Base-by-base conservation (phyloP, 2,113 vertebrate species). In the Entomyzon cyanotis region DNA sequence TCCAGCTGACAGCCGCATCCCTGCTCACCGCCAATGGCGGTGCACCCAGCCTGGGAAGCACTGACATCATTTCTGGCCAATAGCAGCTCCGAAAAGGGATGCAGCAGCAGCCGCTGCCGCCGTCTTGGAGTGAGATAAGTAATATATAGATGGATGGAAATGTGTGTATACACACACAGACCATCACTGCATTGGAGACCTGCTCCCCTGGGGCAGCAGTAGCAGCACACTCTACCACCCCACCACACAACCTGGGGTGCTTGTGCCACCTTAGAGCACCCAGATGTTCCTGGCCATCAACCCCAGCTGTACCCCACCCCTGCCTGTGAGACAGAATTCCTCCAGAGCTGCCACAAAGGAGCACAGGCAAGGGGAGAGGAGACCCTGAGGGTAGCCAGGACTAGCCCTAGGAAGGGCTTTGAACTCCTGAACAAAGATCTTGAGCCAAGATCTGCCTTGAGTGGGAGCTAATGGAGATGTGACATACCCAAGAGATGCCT, bases 51-150 rank as follows among this genome's bases (percentile, higher is more conserved):
- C 97, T 97, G 97, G 97, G 98, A 98, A 98, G 97, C 96, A 98
- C 98, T 99, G 98, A 99, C 99, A 99, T 99, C 99, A 99, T 99
- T 97, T 97, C 93, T 97, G 97, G 98, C 99, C 99, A 99, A 99
- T 99, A 92, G 97, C 94, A 94, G 96, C 63, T 77, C 97, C 12
- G 98, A 35, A 89, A 97, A 98, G 97, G 94, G 96, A 98, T 99
- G 98, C 98, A 98, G 98, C 98, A 98, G 97, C 97, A 90, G 92
- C 96, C 75, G 1, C 97, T 93, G 86, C 95, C 1, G 82, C 93
- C 73, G 95, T 96, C 92, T 96, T 85, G 87, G 88, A 95, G 81
- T 88, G 96, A 96, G 95, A 97, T 96, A 96, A 97, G 89, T 93
- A 96, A 96, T 88, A 94, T 94, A 93, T 89, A 95, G 96, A 93